phyloP scores from a whole-genome alignment of 2,888 invertebrate species.

The Drosophila subquinaria region DNA sequence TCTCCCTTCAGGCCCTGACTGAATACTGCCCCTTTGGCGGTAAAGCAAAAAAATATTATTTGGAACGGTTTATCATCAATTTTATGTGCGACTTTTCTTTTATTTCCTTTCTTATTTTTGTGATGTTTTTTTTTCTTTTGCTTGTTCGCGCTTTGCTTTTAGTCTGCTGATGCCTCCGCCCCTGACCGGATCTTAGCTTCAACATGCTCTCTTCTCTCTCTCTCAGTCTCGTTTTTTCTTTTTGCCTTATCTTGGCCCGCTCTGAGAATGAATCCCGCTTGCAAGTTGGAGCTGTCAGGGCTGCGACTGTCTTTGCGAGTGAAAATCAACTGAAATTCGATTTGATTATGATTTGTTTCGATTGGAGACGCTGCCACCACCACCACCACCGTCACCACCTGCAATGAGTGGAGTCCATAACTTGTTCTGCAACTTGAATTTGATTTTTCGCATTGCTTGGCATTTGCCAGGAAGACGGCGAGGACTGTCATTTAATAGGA shows the following conservation, averaged over 20 bases:
- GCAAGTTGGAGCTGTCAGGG: slow-evolving; percentile 17
- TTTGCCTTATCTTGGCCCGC: slow-evolving; percentile 43
- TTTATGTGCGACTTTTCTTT: slow-evolving; percentile 79
- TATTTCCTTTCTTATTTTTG: slow-evolving; percentile 48
- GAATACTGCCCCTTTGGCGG: slow-evolving; percentile 41
- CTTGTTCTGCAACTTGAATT: slow-evolving; percentile 57
- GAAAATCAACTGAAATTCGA: slow-evolving; percentile 81
- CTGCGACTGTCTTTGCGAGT: slow-evolving; percentile 73
- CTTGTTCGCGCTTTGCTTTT: slow-evolving; percentile 52
- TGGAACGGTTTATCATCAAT: slow-evolving; percentile 82
- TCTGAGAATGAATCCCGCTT: slow-evolving; percentile 50
- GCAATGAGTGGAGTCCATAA: slow-evolving; percentile 62
- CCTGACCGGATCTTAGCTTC: slow-evolving; percentile 37
- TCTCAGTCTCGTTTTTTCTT: slow-evolving; percentile 6
- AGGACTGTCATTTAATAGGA: slow-evolving; percentile 49
- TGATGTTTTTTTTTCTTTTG: slow-evolving; percentile 22
- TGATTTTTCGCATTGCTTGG: slow-evolving; percentile 70
- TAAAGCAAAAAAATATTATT: slow-evolving; percentile 72
- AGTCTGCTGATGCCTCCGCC: slow-evolving; percentile 26
- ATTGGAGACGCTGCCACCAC: slow-evolving; percentile 40
- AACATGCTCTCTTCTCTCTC: not conserved
- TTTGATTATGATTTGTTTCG: slow-evolving; percentile 82
- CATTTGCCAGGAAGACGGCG: slow-evolving; percentile 38
- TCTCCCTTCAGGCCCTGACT: slow-evolving; percentile 9
- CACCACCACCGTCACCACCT: slow-evolving; percentile 37